A percentile compares a stretch with the other conserved stretches of the same genome.
Conservation (phyloP, 2,113 vertebrate genomes). For the Spilogale gracilis region DNA sequence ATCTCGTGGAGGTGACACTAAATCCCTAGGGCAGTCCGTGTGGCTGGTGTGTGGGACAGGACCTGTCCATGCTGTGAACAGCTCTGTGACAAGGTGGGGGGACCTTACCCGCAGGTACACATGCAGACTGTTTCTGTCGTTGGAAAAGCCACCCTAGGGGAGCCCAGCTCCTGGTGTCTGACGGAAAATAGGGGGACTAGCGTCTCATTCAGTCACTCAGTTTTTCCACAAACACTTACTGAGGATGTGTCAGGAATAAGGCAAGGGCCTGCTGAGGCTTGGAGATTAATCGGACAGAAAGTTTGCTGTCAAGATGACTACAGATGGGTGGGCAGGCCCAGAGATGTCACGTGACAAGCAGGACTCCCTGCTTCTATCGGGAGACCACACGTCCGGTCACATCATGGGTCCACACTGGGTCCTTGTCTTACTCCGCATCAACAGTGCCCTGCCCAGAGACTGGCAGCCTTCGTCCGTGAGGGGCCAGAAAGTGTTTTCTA, state of each 20-base stretch:
- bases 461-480: background rate
- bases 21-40: background rate
- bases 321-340: background rate
- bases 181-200: background rate
- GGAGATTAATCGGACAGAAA: background rate
- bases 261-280: background rate
- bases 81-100: background rate
- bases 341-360: background rate
- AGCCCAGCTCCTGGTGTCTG: background rate
- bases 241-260: background rate
- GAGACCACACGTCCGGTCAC: accelerated
- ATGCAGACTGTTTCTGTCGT: background rate
- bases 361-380: background rate
- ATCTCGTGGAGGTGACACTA: background rate
- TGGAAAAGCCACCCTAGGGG: too few relatives aligned
- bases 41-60: background rate
- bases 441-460: background rate
- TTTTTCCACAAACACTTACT: background rate
- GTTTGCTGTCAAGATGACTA: background rate
- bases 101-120: background rate
- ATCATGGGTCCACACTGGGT: background rate
- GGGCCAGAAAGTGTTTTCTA: background rate
- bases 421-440: background rate
- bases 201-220: background rate
- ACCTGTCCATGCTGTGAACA: background rate